These are phyloP conservation scores for Synaphobranchus kaupii DNA, from an alignment of 2,797 vertebrate species.

Conservation along the genomic window DNA sequence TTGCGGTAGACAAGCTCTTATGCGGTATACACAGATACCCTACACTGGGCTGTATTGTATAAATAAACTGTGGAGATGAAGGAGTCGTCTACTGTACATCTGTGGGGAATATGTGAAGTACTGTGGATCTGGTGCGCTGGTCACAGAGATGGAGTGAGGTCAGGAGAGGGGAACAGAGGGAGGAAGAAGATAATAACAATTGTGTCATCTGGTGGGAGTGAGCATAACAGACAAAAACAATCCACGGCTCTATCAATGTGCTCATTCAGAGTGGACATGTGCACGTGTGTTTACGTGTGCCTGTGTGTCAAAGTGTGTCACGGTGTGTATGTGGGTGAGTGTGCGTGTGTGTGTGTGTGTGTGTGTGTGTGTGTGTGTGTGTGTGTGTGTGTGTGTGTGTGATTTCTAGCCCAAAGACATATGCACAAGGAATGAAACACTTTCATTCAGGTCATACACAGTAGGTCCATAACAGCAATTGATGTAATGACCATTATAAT, in stretches of 20 bases:
- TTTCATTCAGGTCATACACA: neutral
- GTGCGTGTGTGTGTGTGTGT: neutral
- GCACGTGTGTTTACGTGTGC: neutral
- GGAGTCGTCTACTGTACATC: neutral
- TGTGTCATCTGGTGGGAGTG: conserved; percentile 1
- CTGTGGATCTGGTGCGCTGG: neutral
- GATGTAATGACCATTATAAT: neutral
- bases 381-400: neutral
- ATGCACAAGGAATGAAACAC: neutral
- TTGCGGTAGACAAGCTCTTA: neutral
- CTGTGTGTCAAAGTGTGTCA: neutral
- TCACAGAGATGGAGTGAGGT: neutral
- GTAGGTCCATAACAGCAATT: neutral
- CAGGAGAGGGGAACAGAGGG: neutral
- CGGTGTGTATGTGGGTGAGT: neutral
- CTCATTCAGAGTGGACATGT: neutral
- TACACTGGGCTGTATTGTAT: neutral
- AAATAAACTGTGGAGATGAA: neutral
- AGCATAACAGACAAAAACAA: conserved; percentile 11
- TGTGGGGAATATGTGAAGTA: neutral
- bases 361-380: neutral
- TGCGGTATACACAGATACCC: neutral
- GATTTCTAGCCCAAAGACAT: neutral
- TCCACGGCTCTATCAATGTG: neutral
- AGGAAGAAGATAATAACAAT: neutral